Percentiles rank a stretch among this genome's conserved stretches.
Evolutionary conservation across 2,888 invertebrate species (phyloP).

Genomic region (Caradrina clavipalpis): DNA sequence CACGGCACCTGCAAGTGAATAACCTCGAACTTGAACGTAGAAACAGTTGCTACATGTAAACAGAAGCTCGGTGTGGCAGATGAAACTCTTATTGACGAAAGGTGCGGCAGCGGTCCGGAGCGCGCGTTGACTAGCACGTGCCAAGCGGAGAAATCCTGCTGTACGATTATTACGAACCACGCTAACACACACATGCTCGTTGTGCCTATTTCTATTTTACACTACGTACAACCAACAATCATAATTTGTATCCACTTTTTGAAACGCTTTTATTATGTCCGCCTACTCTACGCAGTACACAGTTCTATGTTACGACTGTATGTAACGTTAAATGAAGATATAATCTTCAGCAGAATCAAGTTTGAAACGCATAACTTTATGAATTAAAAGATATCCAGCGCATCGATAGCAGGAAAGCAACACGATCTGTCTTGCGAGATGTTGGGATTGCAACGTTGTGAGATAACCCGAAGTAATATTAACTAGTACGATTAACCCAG

Average conservation of each 20-base stretch:
- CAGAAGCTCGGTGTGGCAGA: conserved; percentile 79
- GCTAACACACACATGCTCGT: conserved; percentile 65
- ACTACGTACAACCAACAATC: conserved; percentile 61
- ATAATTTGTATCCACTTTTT: conserved; percentile 66
- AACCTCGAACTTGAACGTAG: conserved; percentile 88
- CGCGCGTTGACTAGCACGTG: conserved; percentile 77
- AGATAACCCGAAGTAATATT: conserved; percentile 73
- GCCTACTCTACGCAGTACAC: conserved; percentile 52
- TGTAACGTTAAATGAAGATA: conserved; percentile 19
- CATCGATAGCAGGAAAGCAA: conserved; percentile 71
- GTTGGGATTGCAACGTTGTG: conserved; percentile 71
- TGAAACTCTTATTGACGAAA: conserved; percentile 82
- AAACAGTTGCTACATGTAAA: conserved; percentile 82
- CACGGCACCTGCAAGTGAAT: conserved; percentile 70
- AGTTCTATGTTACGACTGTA: conserved; percentile 30
- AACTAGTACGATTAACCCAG: conserved; percentile 73
- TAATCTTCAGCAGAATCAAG: conserved; percentile 14
- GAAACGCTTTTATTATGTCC: conserved; percentile 36
- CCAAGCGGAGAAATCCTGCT: conserved; percentile 79
- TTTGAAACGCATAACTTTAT: conserved; percentile 55
- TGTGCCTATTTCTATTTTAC: conserved; percentile 64
- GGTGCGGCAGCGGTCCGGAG: conserved; percentile 76
- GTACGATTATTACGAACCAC: conserved; percentile 62
- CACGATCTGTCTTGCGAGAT: conserved; percentile 71
- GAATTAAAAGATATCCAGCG: conserved; percentile 62